Percentiles rank a stretch among this genome's conserved stretches.
These are phyloP conservation scores for Syngnathoides biaculeatus DNA, from an alignment of 2,113 vertebrate genomes.

Conservation along the genomic window DNA sequence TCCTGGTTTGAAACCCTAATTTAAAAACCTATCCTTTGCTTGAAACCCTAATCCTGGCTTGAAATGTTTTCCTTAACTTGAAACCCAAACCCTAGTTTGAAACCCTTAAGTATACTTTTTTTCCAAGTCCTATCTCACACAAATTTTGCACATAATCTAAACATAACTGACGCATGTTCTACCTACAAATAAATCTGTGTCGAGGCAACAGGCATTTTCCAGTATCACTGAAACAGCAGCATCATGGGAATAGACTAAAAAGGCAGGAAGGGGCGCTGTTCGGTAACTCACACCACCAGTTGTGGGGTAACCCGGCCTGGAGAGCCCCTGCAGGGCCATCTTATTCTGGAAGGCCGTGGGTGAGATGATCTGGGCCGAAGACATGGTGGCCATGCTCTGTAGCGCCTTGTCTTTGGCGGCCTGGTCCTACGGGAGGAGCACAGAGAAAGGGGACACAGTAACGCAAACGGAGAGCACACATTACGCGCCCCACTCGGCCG, in stretches of 20 bases:
- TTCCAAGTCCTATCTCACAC: too few species aligned
- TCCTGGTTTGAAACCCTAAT: too few species aligned
- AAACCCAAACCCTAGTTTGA: too few species aligned
- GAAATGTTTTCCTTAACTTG: too few species aligned
- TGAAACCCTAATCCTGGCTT: too few species aligned
- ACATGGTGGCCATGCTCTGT: constrained; percentile 95
- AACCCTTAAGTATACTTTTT: too few species aligned
- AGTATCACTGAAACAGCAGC: background rate
- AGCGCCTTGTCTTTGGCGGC: constrained; percentile 96
- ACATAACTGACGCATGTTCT: background rate
- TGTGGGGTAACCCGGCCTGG: constrained; percentile 81
- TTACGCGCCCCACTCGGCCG: constrained; percentile 24
- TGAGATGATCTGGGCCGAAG: constrained; percentile 94
- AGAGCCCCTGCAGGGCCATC: constrained; percentile 83
- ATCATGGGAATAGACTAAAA: background rate
- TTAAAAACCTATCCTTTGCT: too few species aligned
- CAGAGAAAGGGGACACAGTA: constrained; percentile 40
- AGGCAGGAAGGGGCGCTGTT: background rate
- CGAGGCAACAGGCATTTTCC: too few species aligned
- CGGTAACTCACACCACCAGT: constrained; percentile 83
- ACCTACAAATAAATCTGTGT: background rate
- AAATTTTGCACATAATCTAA: too few species aligned
- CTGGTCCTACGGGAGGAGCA: constrained; percentile 80
- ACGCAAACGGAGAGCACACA: constrained; percentile 26
- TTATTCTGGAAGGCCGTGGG: constrained; percentile 90